Conservation (phyloP, 2,888 invertebrate species). For the Ochlodes sylvanus region DNA sequence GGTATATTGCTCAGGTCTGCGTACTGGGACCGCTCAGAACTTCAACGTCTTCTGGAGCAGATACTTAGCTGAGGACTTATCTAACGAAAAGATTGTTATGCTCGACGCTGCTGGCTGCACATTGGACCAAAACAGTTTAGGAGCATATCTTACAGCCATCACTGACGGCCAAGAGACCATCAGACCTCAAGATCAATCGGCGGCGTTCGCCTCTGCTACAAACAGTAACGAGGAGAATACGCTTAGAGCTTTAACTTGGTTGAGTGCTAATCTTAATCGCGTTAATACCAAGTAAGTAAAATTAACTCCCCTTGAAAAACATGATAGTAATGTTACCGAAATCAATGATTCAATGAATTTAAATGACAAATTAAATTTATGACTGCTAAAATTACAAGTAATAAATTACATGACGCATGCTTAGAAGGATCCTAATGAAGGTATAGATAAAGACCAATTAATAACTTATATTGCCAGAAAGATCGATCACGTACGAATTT, state of each 20-base stretch:
- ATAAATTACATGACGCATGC: too few relatives aligned
- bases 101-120: conserved; percentile 89
- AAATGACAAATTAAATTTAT: too few relatives aligned
- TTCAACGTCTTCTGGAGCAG: conserved; percentile 88
- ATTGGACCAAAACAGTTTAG: conserved; percentile 66
- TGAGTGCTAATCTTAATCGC: conserved; percentile 51
- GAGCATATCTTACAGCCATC: conserved; percentile 60
- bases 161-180: conserved; percentile 56
- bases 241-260: conserved; percentile 81
- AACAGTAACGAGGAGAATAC: conserved; percentile 84
- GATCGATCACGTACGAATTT: too few relatives aligned
- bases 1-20: conserved; percentile 91
- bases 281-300: conserved; percentile 23
- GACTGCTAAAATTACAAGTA: too few relatives aligned
- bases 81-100: conserved; percentile 88
- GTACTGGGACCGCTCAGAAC: conserved; percentile 84
- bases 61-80: conserved; percentile 85
- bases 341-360: too few relatives aligned
- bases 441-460: too few relatives aligned
- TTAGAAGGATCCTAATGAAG: too few relatives aligned
- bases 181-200: conserved; percentile 72
- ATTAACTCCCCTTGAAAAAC: too few relatives aligned
- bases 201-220: conserved; percentile 78
- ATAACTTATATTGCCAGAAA: too few relatives aligned
- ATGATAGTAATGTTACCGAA: too few relatives aligned